Evolutionary conservation across 2,113 vertebrate genomes (phyloP).

Genomic region (Elachura formosa): DNA sequence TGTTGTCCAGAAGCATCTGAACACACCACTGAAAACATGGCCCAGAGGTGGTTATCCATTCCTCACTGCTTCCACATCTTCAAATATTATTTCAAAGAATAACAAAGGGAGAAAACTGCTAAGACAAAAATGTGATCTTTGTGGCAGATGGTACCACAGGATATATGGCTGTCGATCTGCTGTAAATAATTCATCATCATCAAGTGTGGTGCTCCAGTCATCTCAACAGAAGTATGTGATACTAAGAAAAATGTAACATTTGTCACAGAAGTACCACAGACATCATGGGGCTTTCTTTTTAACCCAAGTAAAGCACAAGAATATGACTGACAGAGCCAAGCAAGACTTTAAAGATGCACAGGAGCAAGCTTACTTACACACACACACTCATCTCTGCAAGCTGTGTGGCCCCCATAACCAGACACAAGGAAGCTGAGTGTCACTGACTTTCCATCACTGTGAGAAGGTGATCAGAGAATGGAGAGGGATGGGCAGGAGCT

Average conservation of each 20-base stretch:
- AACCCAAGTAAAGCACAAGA: neutral
- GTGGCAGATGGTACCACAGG: slow-evolving; percentile 18
- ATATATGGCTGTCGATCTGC: slow-evolving; percentile 1
- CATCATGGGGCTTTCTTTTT: neutral
- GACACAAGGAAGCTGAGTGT: neutral
- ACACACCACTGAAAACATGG: neutral
- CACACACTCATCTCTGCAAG: neutral
- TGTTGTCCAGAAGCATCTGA: slow-evolving; percentile 23
- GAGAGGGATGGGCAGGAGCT: neutral
- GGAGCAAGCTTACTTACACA: neutral
- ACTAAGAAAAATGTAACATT: slow-evolving; percentile 10
- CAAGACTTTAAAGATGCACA: neutral
- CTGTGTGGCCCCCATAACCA: neutral
- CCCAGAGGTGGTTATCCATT: slow-evolving; percentile 13
- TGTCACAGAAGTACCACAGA: neutral
- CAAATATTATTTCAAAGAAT: neutral
- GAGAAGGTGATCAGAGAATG: neutral
- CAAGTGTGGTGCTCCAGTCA: neutral
- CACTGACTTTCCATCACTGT: neutral
- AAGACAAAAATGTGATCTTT: slow-evolving; percentile 25
- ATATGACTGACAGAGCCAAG: neutral
- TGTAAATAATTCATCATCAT: slow-evolving; percentile 42
- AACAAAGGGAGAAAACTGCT: neutral
- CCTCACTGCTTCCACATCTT: neutral
- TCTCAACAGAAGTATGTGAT: neutral